Base-by-base conservation (phyloP, 2,797 vertebrate species). In the Notoglanidium macrostoma region DNA sequence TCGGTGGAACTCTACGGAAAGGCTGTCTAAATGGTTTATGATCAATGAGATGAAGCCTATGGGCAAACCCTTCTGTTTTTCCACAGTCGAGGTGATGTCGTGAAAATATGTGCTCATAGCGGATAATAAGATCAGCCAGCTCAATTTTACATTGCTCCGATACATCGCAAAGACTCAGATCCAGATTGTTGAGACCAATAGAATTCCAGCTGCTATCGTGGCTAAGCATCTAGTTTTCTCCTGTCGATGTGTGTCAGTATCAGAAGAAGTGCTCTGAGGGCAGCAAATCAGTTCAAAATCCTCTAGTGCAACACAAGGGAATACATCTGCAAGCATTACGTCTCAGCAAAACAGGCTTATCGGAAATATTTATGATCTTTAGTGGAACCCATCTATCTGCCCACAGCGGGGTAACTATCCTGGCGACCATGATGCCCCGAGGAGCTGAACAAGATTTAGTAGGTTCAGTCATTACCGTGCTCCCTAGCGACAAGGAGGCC, bases 401-500 rank as follows among this genome's bases (percentile, higher is more conserved):
- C 59, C 59, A 61, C 23, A 61, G 9, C 0, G 72, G 1, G 1
- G 86, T 89, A 0, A 90, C 67, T 11, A 88, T 35, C 14, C 26
- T 86, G 0, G 23, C 44, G 0, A 90, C 83, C 68, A 91, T 15
- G 10, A 92, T 44, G 3, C 87, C 74, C 32, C 74, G 83, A 2
- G 86, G 89, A 9, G 79, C 85, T 17, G 87, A 89, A 3, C 26
- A 23, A 8, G 80, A 86, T 17, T 85, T 78, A 0, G 73, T 89
- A 0, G 68, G 87, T n/a, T 84, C 46, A 91, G 79, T 0, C 89
- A n/a, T n/a, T n/a, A n/a, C 57, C 0, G 88, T 65, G 44, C 90
- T 89, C 1, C 85, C 88, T 49, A 9, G 26, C 7, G 61, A 63
- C 61, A 59, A n/a, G n/a, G 3, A 2, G 10, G 63, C 35, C 35